Percentiles rank a stretch among this genome's conserved stretches.
Conservation (phyloP, 2,797 vertebrate genomes). For the Molossus molossus region DNA sequence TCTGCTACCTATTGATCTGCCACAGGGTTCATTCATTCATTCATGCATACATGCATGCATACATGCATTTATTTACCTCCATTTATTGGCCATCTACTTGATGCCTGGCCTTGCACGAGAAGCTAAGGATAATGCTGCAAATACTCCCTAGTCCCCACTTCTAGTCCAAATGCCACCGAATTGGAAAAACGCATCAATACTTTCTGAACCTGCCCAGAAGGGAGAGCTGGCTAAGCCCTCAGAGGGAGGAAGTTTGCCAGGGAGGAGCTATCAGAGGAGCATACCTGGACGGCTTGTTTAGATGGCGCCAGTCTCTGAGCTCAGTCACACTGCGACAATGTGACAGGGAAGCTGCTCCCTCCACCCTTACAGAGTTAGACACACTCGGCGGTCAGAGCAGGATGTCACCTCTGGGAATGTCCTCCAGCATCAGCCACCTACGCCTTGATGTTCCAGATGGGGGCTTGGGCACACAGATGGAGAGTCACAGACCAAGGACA, state of each 20-base stretch:
- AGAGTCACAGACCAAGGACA: too few species aligned
- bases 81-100: neutral
- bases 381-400: neutral
- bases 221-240: neutral
- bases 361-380: neutral
- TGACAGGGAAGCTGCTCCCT: neutral
- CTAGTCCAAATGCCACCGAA: neutral
- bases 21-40: neutral
- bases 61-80: neutral
- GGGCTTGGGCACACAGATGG: too few species aligned
- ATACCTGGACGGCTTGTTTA: neutral
- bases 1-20: neutral
- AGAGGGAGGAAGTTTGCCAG: neutral
- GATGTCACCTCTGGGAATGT: neutral
- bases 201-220: neutral
- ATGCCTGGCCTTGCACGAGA: neutral
- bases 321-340: neutral
- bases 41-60: neutral
- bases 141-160: neutral
- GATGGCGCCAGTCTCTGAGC: neutral
- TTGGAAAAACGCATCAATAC: neutral
- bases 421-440: neutral
- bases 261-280: neutral
- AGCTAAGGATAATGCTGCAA: neutral
- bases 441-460: neutral